Evolutionary conservation across 2,113 vertebrate genomes (phyloP), one percentile per base, ranked within the genome.

Genomic region (Trogon melanurus): DNA sequence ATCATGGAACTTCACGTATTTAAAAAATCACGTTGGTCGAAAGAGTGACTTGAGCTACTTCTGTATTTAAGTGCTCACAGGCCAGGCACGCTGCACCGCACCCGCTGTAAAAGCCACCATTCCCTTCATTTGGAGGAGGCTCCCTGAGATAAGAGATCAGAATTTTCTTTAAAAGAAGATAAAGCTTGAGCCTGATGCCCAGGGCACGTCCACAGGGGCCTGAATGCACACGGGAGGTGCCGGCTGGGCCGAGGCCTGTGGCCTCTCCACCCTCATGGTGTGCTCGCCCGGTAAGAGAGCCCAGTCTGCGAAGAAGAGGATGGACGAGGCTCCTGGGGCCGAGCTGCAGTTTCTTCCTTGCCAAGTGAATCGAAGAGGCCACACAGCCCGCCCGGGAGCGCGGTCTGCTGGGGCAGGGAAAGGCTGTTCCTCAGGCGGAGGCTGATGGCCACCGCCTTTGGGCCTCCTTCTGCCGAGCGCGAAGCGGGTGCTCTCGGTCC

Each of bases 231-330:
- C 7, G 17, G 27, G 15, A 0, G 6, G 30, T 1, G 14, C 10
- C 0, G 5, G 14, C n/a, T 1, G 0, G 41, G 30, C 7, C 27
- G 11, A 8, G 17, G 32, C 16, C 78, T 6, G 2, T 2, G 23
- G 22, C 47, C 17, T 41, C 57, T 23, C 32, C 16, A 10, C 41
- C 26, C 14, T 34, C 6, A 1, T 2, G 1, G 27, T 0, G 3
- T 19, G 41, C 56, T 61, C 50, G 7, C 14, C 11, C 58, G 13
- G 9, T 22, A 36, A 30, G 36, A 45, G 51, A 32, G 13, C 25
- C 29, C 29, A 60, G 26, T 5, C 4, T 7, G 0, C 38, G n/a
- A 30, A 7, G 13, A 2, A 19, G 54, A 29, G 23, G 19, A 29
- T 11, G 25, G 34, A 13, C 15, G 34, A 27, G 32, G 50, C 67